Evolutionary conservation across 2,797 vertebrate genomes (phyloP).

Genomic region (Cephalopachus bancanus): DNA sequence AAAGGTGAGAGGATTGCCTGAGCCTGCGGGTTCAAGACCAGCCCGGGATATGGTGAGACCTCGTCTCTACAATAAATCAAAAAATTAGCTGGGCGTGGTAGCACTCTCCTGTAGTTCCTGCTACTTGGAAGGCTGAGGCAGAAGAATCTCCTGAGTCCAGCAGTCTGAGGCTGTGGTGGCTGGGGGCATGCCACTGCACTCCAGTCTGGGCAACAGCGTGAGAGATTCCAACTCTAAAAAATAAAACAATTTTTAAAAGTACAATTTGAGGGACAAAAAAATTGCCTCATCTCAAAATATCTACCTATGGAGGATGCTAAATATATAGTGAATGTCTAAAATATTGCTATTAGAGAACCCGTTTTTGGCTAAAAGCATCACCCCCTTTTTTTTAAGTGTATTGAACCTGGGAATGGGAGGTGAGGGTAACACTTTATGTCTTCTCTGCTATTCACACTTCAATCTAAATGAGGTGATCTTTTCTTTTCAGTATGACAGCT

Average conservation of each 20-base stretch:
- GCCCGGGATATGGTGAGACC: no score
- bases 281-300: conserved; percentile 15
- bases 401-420: not conserved
- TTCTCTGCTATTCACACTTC: not conserved
- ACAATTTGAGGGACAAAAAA: conserved; percentile 9
- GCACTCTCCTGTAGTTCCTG: no score
- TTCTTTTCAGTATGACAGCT: not conserved
- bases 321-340: not conserved
- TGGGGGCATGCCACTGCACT: no score
- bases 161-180: no score
- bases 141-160: no score
- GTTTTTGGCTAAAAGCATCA: not conserved
- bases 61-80: no score
- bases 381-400: not conserved
- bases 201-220: no score
- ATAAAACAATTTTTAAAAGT: not conserved
- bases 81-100: no score
- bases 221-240: no score
- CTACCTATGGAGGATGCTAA: not conserved
- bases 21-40: no score
- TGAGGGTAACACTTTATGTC: not conserved
- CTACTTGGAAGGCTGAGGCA: no score
- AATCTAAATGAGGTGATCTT: not conserved
- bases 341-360: not conserved
- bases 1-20: no score